Evolutionary conservation across 2,113 vertebrate genomes (phyloP), one percentile per base, ranked within the genome.

Genomic region (Syngnathus scovelli): DNA sequence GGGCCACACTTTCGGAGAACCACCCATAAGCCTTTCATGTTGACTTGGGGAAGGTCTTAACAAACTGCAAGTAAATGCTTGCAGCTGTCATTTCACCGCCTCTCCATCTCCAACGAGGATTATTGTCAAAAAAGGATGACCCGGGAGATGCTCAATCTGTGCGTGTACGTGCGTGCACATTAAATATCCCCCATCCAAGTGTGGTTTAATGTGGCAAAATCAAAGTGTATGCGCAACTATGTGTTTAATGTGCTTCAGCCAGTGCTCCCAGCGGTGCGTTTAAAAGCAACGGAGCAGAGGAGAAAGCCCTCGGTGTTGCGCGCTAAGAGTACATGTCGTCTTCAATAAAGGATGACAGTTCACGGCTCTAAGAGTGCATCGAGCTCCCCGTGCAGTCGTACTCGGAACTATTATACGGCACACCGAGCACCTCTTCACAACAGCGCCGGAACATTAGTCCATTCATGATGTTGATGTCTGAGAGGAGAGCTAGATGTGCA

Each of bases 281-380:
- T 82, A 82, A 79, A 84, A 82, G 66, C 66, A 71, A 78, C 79
- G 74, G 77, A 23, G 69, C 77, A 75, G 71, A 54, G 77, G 70
- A 82, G 77, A 71, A 74, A 75, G 76, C 80, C 77, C 76, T 76
- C 66, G 82, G 80, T 75, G 71, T 78, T 83, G 80, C 84, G 80
- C 68, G 82, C 85, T 87, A 87, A 87, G 85, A 87, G 83, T 82
- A 81, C 79, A 83, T 87, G 88, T 89, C 90, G 88, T 86, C 85
- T 88, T 89, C 76, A 87, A 85, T 88, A 85, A 85, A 82, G 76
- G 76, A 81, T 83, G 87, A 83, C 83, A 77, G 80, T 88, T 87
- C 82, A 75, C 80, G 83, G 86, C 85, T 83, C 79, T 83, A 76
- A 80, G 62, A 69, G 70, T 71, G 83, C 75, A 71, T 70, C 71